phyloP scores from a whole-genome alignment of 1,140 invertebrate species.

The Dolichoris vasculosae region DNA sequence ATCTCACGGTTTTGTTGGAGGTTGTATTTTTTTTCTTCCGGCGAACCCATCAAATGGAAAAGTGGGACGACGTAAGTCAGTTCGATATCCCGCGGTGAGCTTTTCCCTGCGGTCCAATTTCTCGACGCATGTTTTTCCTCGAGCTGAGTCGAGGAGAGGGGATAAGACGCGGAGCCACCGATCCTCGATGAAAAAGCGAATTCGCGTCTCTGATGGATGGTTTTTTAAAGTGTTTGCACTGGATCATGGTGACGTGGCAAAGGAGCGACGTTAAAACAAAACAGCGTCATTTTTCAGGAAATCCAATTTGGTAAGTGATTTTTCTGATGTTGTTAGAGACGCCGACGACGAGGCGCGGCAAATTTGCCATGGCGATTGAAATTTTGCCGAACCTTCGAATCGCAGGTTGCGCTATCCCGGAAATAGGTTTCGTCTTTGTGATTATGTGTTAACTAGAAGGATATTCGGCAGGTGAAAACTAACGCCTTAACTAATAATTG shows the following conservation, averaged over 20 bases:
- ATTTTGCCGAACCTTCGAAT: conserved; percentile 2
- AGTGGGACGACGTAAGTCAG: not conserved
- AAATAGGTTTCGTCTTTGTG: not conserved
- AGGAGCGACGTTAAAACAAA: conserved; percentile 14
- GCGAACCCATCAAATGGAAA: not conserved
- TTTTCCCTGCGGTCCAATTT: not conserved
- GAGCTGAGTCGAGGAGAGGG: not conserved
- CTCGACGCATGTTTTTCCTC: not conserved
- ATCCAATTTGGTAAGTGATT: conserved; percentile 40
- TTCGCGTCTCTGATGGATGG: conserved; percentile 39
- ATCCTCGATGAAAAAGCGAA: conserved; percentile 14
- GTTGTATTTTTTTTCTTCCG: not conserved
- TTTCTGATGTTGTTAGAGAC: not conserved
- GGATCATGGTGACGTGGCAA: conserved; percentile 18
- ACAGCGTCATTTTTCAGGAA: conserved; percentile 23
- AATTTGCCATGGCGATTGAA: not conserved
- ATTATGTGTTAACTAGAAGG: not conserved
- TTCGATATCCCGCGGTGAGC: conserved; percentile 21
- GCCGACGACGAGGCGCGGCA: not conserved
- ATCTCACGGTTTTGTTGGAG: conserved; percentile 32
- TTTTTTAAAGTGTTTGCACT: conserved; percentile 50
- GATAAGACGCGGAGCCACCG: not conserved
- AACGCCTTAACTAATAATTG: not conserved
- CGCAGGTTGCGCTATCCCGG: not conserved
- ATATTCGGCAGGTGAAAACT: not conserved